Conservation (phyloP, 2,113 vertebrate species). For the Amphiprion ocellaris region DNA sequence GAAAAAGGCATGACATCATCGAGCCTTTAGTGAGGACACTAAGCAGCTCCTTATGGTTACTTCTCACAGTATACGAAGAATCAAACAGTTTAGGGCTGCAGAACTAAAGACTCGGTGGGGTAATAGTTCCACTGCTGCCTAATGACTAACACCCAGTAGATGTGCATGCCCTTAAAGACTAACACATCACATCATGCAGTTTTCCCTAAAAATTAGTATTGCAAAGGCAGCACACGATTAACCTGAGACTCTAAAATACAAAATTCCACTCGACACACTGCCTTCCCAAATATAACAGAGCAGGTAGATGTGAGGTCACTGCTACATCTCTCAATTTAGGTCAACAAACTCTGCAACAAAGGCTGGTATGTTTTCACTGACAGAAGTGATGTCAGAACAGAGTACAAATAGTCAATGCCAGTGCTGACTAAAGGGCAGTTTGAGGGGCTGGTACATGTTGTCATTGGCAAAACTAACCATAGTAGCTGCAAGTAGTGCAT, state of each 20-base stretch:
- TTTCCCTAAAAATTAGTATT: slow-evolving; percentile 43
- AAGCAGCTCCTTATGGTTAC: slow-evolving; percentile 19
- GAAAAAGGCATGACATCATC: slow-evolving; percentile 19
- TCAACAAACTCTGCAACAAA: slow-evolving; percentile 41
- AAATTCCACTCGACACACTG: slow-evolving; percentile 50
- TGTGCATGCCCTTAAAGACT: slow-evolving; percentile 47
- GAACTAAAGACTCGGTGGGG: slow-evolving; percentile 21
- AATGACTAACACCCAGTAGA: slow-evolving; percentile 57
- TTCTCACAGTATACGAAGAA: slow-evolving; percentile 27
- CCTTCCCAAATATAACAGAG: slow-evolving; percentile 30
- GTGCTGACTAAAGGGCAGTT: slow-evolving; percentile 45
- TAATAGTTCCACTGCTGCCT: slow-evolving; percentile 42
- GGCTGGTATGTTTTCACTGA: slow-evolving; percentile 58
- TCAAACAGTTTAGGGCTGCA: slow-evolving; percentile 38
- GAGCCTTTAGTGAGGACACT: slow-evolving; percentile 31
- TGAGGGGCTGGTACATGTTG: slow-evolving; percentile 31
- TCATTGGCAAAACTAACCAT: slow-evolving; percentile 35
- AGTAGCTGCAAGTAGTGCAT: slow-evolving; percentile 68
- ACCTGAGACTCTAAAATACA: slow-evolving; percentile 76
- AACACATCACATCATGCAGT: slow-evolving; percentile 44
- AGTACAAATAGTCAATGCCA: slow-evolving; percentile 50
- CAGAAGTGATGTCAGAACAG: slow-evolving; percentile 33
- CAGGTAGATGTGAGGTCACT: slow-evolving; percentile 36
- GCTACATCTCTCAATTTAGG: slow-evolving; percentile 43
- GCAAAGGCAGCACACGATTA: slow-evolving; percentile 70